A percentile compares a stretch with the other conserved stretches of the same genome.
phyloP scores from a whole-genome alignment of 2,113 vertebrate genomes.

The Ivindomyrus marchei region DNA sequence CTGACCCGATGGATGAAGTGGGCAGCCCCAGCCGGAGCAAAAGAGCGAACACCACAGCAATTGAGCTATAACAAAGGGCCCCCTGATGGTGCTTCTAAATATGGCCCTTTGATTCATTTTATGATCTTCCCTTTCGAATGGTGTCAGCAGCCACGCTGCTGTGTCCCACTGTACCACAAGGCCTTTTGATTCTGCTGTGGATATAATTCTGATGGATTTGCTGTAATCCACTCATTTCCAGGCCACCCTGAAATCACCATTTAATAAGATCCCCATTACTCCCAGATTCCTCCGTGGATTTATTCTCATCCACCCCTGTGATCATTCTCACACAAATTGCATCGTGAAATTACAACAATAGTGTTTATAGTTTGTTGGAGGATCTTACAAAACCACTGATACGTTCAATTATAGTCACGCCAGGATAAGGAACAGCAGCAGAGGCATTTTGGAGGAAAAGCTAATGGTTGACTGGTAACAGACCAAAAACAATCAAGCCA shows the following conservation, averaged over 20 bases:
- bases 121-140: not conserved
- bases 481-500: constrained; percentile 1
- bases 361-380: not conserved
- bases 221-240: not conserved
- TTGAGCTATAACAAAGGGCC: constrained; percentile 26
- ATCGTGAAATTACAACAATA: not conserved
- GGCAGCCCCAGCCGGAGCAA: not conserved
- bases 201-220: not conserved
- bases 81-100: constrained; percentile 7
- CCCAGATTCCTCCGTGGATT: not conserved
- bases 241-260: not conserved
- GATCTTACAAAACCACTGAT: not conserved
- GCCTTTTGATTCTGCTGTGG: not conserved
- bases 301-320: not conserved
- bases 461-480: not conserved
- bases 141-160: not conserved
- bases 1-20: constrained; percentile 23
- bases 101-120: constrained; percentile 12
- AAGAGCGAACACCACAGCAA: constrained; percentile 11
- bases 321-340: not conserved
- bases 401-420: not conserved
- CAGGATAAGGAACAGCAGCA: not conserved
- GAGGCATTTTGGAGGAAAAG: not conserved
- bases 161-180: not conserved
- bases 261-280: not conserved